These are phyloP conservation scores for Bombus waltoni DNA, from an alignment of 1,140 invertebrate species.

Conservation along the genomic window DNA sequence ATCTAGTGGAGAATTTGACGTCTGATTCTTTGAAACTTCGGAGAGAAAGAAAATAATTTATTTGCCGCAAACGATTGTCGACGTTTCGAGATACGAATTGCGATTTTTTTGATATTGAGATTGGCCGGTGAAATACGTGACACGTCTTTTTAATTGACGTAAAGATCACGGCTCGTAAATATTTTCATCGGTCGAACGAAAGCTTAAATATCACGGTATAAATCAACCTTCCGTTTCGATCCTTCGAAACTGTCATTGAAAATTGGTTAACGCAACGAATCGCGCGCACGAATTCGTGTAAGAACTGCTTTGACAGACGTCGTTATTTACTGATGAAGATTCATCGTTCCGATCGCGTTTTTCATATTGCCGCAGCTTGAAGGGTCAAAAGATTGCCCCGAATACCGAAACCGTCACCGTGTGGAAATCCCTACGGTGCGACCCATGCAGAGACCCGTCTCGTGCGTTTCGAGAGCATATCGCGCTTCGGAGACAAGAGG, in stretches of 20 bases:
- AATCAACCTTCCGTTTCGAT: conserved; percentile 6
- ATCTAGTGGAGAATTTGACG: background rate
- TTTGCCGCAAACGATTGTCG: background rate
- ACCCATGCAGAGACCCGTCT: background rate
- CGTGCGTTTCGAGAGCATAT: background rate
- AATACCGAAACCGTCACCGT: background rate
- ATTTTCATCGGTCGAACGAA: background rate
- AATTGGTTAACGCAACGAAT: background rate
- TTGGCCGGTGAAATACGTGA: background rate
- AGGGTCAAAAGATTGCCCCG: background rate
- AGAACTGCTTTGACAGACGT: conserved; percentile 6
- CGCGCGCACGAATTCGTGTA: background rate
- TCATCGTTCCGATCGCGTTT: background rate
- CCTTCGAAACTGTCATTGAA: background rate
- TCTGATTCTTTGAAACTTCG: background rate
- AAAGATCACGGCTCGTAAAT: conserved; percentile 4
- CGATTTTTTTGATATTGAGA: background rate
- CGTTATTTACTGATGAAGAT: background rate
- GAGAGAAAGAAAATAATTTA: background rate
- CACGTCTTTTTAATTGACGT: background rate
- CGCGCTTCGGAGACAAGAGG: background rate
- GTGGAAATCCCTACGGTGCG: conserved; percentile 19
- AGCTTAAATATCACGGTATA: background rate
- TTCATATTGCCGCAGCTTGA: background rate
- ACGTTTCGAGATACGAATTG: background rate